These are phyloP conservation scores for Cataglyphis hispanica DNA, from an alignment of 1,140 invertebrate species.

Conservation along the genomic window DNA sequence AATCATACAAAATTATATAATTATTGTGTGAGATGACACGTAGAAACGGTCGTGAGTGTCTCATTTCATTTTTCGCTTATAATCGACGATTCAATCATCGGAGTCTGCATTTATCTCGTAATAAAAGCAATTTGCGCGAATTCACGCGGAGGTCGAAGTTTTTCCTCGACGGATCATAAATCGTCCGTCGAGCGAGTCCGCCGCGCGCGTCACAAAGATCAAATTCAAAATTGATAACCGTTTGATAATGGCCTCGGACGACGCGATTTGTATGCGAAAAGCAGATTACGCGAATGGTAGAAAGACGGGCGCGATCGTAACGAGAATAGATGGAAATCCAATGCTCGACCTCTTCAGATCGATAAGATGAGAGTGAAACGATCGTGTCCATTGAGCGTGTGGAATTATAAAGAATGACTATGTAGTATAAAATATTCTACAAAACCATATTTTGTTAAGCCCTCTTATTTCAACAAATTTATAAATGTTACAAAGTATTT, in stretches of 20 bases:
- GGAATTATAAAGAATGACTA: conserved; percentile 32
- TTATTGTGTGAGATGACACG: neutral
- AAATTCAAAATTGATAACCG: conserved; percentile 63
- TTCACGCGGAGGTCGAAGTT: conserved; percentile 14
- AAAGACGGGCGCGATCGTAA: conserved; percentile 51
- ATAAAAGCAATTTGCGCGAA: conserved; percentile 5
- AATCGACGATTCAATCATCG: conserved; percentile 5
- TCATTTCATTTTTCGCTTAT: neutral
- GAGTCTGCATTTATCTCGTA: neutral
- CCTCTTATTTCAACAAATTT: neutral
- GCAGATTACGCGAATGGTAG: conserved; percentile 55
- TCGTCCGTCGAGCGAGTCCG: neutral
- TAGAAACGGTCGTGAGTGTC: too few species aligned
- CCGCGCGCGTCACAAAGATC: conserved; percentile 13
- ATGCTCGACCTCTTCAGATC: conserved; percentile 56
- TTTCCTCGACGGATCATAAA: conserved; percentile 16
- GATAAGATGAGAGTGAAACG: conserved; percentile 44
- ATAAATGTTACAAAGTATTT: neutral
- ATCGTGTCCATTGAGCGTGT: neutral
- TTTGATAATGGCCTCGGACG: conserved; percentile 52
- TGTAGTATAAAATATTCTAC: neutral
- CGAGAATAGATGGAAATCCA: conserved; percentile 69
- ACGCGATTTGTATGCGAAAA: conserved; percentile 37
- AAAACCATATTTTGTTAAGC: conserved; percentile 37
- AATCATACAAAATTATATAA: neutral